Evolutionary conservation across 1,140 invertebrate genomes (phyloP).

Genomic region (Choristoneura fumiferana): DNA sequence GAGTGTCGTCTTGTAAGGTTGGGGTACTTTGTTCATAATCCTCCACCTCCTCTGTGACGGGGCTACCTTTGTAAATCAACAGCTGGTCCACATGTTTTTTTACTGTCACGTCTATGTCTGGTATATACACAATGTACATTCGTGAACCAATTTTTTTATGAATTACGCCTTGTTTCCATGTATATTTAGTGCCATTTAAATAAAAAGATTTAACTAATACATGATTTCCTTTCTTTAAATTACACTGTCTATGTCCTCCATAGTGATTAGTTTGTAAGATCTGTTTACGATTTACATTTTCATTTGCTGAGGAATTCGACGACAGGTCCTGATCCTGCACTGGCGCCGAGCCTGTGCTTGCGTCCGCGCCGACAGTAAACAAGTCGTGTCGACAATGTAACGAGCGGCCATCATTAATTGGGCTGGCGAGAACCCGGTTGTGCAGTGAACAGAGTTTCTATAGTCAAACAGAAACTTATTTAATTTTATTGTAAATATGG

Average conservation of each 20-base stretch:
- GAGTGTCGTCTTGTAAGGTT: neutral
- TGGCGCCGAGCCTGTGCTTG: neutral
- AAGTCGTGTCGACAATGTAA: slow-evolving; percentile 16
- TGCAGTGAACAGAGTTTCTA: slow-evolving; percentile 1
- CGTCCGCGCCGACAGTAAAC: neutral
- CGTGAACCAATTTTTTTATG: neutral
- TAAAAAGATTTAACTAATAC: slow-evolving; percentile 3
- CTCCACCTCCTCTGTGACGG: neutral
- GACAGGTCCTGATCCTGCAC: no score
- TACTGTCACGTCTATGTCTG: neutral
- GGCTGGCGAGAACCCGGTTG: slow-evolving; percentile 17
- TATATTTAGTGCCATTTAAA: no score
- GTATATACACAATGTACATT: neutral
- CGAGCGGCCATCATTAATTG: slow-evolving; percentile 7
- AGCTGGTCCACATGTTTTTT: slow-evolving; percentile 9
- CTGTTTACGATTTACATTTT: slow-evolving; percentile 6
- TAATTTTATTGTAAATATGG: neutral
- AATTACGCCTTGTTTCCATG: neutral
- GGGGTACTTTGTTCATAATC: neutral
- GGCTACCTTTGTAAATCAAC: neutral
- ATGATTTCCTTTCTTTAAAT: slow-evolving; percentile 1
- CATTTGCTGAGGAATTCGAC: neutral
- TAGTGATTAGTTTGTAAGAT: slow-evolving; percentile 17
- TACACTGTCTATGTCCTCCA: slow-evolving; percentile 1
- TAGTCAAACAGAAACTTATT: slow-evolving; percentile 19